Conservation (phyloP, 2,113 vertebrate genomes). For the Pachypanchax playfairii region DNA sequence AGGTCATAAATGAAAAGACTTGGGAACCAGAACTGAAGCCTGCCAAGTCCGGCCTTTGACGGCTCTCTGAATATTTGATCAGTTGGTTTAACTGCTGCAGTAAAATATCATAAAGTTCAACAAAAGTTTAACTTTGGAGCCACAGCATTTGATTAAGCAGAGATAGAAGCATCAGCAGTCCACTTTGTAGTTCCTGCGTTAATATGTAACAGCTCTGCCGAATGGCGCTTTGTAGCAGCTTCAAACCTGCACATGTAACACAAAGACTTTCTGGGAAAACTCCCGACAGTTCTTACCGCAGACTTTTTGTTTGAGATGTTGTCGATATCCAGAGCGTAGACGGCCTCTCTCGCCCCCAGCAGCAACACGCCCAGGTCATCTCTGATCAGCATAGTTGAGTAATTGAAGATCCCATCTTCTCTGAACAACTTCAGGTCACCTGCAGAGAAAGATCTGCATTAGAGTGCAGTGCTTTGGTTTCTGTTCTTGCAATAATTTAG, state of each 20-base stretch:
- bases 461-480: neutral
- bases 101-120: constrained; percentile 12
- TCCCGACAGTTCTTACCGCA: constrained; percentile 54
- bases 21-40: neutral
- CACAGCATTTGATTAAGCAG: neutral
- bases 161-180: neutral
- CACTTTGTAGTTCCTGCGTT: neutral
- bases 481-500: constrained; percentile 8
- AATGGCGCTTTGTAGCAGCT: neutral
- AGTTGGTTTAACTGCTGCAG: neutral
- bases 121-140: constrained; percentile 15
- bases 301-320: constrained; percentile 69
- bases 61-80: constrained; percentile 19
- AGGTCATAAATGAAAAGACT: neutral
- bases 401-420: constrained; percentile 72
- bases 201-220: neutral
- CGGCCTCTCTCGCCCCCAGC: constrained; percentile 80
- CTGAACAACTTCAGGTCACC: constrained; percentile 69
- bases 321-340: constrained; percentile 78
- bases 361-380: constrained; percentile 74
- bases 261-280: neutral
- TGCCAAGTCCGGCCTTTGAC: neutral
- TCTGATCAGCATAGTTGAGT: constrained; percentile 78
- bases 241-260: neutral
- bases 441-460: constrained; percentile 38